Evolutionary conservation across 1,140 invertebrate species (phyloP).

Genomic region (Leptinotarsa texana): DNA sequence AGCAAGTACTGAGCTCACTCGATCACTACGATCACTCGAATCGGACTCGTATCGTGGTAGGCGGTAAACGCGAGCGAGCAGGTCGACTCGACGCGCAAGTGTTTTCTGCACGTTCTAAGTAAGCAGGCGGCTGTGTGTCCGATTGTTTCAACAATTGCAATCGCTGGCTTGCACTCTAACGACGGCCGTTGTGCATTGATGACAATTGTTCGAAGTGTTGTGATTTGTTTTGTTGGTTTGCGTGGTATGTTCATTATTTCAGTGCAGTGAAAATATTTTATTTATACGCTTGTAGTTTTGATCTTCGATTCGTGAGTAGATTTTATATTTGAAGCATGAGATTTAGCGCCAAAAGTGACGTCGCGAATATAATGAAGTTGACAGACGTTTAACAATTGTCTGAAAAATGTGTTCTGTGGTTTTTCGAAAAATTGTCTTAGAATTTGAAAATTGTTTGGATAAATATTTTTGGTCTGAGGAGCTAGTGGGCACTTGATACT

Average conservation of each 20-base stretch:
- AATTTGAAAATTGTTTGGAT: no score
- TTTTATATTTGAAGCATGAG: slow-evolving; percentile 5
- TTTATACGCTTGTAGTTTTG: background rate
- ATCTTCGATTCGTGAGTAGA: background rate
- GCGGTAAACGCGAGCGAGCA: slow-evolving; percentile 51
- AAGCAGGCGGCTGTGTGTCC: slow-evolving; percentile 33
- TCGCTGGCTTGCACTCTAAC: slow-evolving; percentile 41
- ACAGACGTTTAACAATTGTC: no score
- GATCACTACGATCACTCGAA: slow-evolving; percentile 23
- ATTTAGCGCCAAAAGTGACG: slow-evolving; percentile 5
- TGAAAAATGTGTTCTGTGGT: no score
- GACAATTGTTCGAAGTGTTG: slow-evolving; percentile 24
- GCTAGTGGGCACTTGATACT: no score
- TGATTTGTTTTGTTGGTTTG: slow-evolving; percentile 30
- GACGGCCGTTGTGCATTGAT: slow-evolving; percentile 38
- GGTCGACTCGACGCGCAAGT: slow-evolving; percentile 47
- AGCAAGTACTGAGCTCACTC: slow-evolving; percentile 32
- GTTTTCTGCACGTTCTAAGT: slow-evolving; percentile 46
- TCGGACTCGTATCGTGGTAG: slow-evolving; percentile 45
- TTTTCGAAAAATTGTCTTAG: no score
- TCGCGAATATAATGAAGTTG: background rate
- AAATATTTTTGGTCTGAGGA: no score
- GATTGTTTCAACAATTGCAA: slow-evolving; percentile 52
- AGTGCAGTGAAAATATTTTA: slow-evolving; percentile 16
- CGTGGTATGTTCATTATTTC: slow-evolving; percentile 15